Conservation (phyloP, 2,113 vertebrate species). For the Upupa epops region DNA sequence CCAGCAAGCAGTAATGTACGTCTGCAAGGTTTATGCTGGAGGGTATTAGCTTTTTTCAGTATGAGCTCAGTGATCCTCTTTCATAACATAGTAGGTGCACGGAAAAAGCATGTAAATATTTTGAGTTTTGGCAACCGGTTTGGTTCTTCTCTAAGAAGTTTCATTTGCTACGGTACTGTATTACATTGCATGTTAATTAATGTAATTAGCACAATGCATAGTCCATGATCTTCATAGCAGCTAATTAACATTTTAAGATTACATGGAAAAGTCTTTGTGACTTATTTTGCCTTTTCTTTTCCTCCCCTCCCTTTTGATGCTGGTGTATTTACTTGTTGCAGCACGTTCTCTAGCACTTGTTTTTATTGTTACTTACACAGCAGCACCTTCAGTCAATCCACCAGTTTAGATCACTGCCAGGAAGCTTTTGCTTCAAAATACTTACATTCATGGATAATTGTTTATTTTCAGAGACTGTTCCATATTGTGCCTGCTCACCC, state of each 20-base stretch:
- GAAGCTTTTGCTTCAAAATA: constrained; percentile 47
- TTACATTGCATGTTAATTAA: neutral
- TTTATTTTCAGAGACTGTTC: constrained; percentile 45
- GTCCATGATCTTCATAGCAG: neutral
- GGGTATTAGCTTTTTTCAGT: neutral
- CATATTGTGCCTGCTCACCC: constrained; percentile 46
- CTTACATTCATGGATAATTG: constrained; percentile 36
- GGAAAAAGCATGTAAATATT: neutral
- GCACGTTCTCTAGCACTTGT: neutral
- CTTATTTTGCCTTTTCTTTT: neutral
- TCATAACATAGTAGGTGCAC: neutral
- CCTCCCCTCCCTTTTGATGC: accelerated
- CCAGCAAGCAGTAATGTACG: accelerated
- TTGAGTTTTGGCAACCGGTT: neutral
- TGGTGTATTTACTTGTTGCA: neutral
- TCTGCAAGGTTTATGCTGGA: neutral
- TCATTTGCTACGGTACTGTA: neutral
- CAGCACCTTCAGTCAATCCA: neutral
- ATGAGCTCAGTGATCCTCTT: neutral
- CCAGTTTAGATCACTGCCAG: neutral
- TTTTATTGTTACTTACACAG: neutral
- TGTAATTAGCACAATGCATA: neutral
- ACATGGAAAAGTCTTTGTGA: neutral
- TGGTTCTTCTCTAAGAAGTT: neutral
- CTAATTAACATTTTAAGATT: neutral